phyloP scores from a whole-genome alignment of 2,113 vertebrate species.

The Muntiacus reevesi region DNA sequence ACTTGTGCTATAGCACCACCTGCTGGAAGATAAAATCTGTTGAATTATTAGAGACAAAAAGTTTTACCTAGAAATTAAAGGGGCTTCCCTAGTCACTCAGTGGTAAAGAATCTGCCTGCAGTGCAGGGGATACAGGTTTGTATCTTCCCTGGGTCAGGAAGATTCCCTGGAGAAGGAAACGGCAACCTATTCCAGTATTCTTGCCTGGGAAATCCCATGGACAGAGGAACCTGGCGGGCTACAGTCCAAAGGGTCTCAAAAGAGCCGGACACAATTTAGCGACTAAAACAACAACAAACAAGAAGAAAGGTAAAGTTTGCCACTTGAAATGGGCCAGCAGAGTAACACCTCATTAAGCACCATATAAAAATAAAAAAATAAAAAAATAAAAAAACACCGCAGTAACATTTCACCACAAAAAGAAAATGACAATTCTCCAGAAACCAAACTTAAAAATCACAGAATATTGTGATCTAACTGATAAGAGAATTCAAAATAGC shows the following conservation, averaged over 20 bases:
- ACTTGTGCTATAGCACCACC: background rate
- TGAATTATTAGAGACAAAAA: background rate
- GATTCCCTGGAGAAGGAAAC: background rate
- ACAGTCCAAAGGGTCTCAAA: background rate
- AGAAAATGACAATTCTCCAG: background rate
- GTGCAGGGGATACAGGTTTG: background rate
- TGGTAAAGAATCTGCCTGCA: background rate
- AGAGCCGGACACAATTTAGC: background rate
- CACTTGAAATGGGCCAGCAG: background rate
- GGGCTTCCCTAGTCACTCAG: background rate
- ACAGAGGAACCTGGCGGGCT: background rate
- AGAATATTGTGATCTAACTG: background rate
- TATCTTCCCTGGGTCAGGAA: background rate
- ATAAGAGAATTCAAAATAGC: background rate
- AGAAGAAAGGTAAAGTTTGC: background rate
- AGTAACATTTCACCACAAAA: background rate
- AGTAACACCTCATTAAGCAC: background rate
- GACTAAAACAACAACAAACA: background rate
- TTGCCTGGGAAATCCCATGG: background rate
- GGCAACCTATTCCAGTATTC: background rate
- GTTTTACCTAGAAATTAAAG: background rate
- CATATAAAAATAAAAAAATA: background rate
- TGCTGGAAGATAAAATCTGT: background rate
- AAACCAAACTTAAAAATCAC: background rate
- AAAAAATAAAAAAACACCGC: background rate